Evolutionary conservation across 2,113 vertebrate genomes (phyloP), one percentile per base, ranked within the genome.

Genomic region (Antennarius striatus): DNA sequence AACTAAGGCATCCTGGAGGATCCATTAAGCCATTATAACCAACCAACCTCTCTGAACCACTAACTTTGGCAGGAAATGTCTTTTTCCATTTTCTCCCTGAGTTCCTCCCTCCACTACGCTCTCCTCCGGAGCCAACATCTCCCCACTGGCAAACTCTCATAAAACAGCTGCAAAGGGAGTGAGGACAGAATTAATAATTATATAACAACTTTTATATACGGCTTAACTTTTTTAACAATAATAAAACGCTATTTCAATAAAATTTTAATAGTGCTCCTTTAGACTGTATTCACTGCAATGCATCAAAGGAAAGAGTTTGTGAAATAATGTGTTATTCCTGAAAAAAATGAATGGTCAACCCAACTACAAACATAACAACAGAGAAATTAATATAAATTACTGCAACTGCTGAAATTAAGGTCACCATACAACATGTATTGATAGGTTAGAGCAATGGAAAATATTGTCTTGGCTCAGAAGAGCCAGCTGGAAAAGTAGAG

Each of bases 1-100:
- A 90, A 84, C 70, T 68, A 73, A 90, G 86, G 85, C 81, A 86
- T 90, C 80, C 91, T 91, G 90, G 82, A 90, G 89, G 88, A 91
- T 90, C 85, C 89, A 92, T 92, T 91, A 91, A 85, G 84, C 73
- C 80, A 68, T 78, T 87, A 81, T 88, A 89, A 90, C 83, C 80
- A 89, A 90, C 82, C 82, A 90, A 88, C 81, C 74, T 86, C 88
- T 79, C 85, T 80, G 82, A 90, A 89, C 89, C 89, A 81, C 78
- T 88, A 82, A 84, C 82, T 90, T 88, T 92, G 91, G 90, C 90
- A 90, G 86, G 83, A 90, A 90, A 84, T 76, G 63, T 39, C 73
- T 88, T 91, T 92, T 92, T 92, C 91, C 91, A 89, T 88, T 89
- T 90, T 88, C 87, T 82, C 73, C 65, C 48, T 0, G 43, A 77